Evolutionary conservation across 2,888 invertebrate species (phyloP), one percentile per base, ranked within the genome.

Genomic region (Petrolisthes cinctipes): DNA sequence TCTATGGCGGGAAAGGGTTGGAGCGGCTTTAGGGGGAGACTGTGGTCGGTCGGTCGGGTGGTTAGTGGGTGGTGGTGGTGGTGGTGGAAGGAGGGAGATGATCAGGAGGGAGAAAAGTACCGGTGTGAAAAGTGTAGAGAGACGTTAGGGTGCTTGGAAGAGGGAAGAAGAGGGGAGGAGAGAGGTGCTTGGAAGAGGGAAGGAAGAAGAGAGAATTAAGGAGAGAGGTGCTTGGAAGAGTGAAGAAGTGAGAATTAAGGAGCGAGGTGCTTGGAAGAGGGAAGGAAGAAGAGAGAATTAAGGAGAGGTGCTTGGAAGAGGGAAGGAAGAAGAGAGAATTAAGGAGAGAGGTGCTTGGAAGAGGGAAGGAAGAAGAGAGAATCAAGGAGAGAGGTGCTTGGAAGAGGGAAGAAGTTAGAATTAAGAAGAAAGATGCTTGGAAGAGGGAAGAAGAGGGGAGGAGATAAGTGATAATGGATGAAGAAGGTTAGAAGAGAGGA

Each of bases 1-100:
- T 86, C 86, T 86, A 86, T 86, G 86, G 86, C 66, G 86, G 23
- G 66, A 61, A 83, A 83, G 86, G 86, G 86, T 82, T 82, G 78
- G 86, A 56, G 78, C 56, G 82, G 82, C 68, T 66, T 20, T 17
- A 37, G 20, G 14, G 14, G 78, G 53, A 20, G 83, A 57, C 51
- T 53, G 83, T 11, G 51, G 81, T 37, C 51, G 61, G 81, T 73
- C 51, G 78, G 78, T 73, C 73, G 81, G 68, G 23, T 14, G 6
- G n/a, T 14, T n/a, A 51, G 23, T 7, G 23, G 17, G 53, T 17
- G 51, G 54, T 37, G 85, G 85, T 9, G 7, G 56, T 11, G 56
- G 23, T 17, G 61, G 51, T 4, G 66, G 56, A 51, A 14, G 78
- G n/a, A 17, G 78, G 57, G 17, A 76, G 61, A 11, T 20, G 76